These are phyloP conservation scores for Hypsibius dujardini DNA, from an alignment of 1,140 invertebrate genomes.

Conservation along the genomic window DNA sequence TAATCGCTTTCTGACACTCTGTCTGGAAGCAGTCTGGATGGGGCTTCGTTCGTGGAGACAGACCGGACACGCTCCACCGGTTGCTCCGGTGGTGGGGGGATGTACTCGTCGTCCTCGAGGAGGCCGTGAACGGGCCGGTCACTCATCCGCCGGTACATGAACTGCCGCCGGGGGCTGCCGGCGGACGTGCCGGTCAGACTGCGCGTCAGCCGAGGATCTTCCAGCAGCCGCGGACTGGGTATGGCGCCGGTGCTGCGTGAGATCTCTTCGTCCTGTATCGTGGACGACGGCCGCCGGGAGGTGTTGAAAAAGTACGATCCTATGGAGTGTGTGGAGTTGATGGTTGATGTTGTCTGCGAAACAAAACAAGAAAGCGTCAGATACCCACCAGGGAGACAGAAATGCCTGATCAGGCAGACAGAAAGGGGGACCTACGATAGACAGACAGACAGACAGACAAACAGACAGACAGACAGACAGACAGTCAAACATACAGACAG, in stretches of 20 bases:
- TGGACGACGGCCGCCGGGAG: background rate
- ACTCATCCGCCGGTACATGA: background rate
- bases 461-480: too few relatives aligned
- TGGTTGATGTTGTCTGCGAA: conserved; percentile 10
- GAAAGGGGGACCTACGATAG: too few relatives aligned
- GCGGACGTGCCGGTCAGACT: background rate
- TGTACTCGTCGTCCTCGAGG: background rate
- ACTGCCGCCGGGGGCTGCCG: background rate
- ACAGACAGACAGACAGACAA: too few relatives aligned
- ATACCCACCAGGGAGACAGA: too few relatives aligned
- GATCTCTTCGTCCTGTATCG: background rate
- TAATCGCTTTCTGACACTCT: too few relatives aligned
- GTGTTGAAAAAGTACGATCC: background rate
- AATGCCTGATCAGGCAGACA: too few relatives aligned
- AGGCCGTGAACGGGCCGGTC: background rate
- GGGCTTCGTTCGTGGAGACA: too few relatives aligned
- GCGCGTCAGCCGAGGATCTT: background rate
- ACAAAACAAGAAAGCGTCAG: background rate
- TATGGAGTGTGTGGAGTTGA: background rate
- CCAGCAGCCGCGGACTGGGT: background rate
- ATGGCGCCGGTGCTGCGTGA: background rate
- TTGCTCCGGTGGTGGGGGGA: background rate
- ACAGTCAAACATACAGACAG: too few relatives aligned
- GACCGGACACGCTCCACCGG: background rate
- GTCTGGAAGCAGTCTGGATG: too few relatives aligned